phyloP scores from a whole-genome alignment of 2,113 vertebrate species.

The Sorex fumeus region DNA sequence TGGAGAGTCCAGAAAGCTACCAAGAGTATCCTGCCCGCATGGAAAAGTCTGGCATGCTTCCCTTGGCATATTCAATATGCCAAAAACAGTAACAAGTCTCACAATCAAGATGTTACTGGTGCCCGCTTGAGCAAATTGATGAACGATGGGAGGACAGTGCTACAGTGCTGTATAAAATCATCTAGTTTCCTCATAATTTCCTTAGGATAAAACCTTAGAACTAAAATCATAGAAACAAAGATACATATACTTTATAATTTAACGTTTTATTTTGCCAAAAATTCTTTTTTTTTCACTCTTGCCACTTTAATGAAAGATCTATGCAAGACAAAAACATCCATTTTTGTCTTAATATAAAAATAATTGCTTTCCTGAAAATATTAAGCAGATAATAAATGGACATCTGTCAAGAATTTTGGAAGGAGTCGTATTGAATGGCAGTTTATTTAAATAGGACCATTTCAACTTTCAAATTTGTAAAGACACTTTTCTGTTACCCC shows the following conservation, averaged over 20 bases:
- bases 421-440: not conserved
- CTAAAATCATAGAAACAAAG: not conserved
- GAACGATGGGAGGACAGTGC: no score
- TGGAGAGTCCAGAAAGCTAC: no score
- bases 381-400: not conserved
- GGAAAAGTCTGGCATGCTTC: no score
- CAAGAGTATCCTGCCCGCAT: no score
- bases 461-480: conserved; percentile 43
- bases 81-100: no score
- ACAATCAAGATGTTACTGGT: no score
- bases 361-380: not conserved
- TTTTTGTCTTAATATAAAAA: conserved; percentile 13
- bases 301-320: not conserved
- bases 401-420: not conserved
- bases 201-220: conserved; percentile 6
- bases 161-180: no score
- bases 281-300: not conserved
- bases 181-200: not conserved
- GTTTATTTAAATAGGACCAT: conserved; percentile 49
- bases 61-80: no score
- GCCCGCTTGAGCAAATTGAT: no score
- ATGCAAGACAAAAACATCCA: not conserved
- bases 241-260: not conserved
- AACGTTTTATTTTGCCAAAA: conserved; percentile 40
- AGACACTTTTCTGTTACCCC: conserved; percentile 23